Evolutionary conservation across 2,797 vertebrate species (phyloP).

Genomic region (Epinephelus awoara): DNA sequence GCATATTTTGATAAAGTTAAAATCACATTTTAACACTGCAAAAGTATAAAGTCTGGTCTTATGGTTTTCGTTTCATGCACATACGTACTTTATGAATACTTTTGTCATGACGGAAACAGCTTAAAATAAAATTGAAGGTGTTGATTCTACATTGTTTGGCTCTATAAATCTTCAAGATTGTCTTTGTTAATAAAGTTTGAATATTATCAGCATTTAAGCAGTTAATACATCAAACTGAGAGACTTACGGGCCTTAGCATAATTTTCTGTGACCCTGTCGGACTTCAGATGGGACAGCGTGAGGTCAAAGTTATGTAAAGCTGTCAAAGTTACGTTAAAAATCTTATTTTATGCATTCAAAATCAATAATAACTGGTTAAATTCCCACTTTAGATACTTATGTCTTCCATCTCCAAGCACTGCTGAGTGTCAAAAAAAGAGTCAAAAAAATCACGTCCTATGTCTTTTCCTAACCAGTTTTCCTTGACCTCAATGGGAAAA

Average conservation of each 20-base stretch:
- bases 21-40: background rate
- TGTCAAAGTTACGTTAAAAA: too few relatives aligned
- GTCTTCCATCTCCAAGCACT: too few relatives aligned
- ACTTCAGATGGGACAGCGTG: too few relatives aligned
- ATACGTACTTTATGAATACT: background rate
- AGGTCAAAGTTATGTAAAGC: too few relatives aligned
- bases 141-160: background rate
- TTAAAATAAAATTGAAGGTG: background rate
- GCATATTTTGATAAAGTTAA: background rate
- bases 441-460: too few relatives aligned
- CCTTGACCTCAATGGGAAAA: too few relatives aligned
- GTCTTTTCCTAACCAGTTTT: too few relatives aligned
- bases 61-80: background rate
- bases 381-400: too few relatives aligned
- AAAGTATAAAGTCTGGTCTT: background rate
- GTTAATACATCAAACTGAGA: background rate
- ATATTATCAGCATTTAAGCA: background rate
- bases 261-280: too few relatives aligned
- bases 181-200: background rate
- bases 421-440: too few relatives aligned
- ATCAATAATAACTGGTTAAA: too few relatives aligned
- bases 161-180: background rate
- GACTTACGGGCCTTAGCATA: background rate
- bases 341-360: too few relatives aligned
- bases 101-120: background rate